Conservation (phyloP, 2,797 vertebrate species). For the Sorex maritimensis region DNA sequence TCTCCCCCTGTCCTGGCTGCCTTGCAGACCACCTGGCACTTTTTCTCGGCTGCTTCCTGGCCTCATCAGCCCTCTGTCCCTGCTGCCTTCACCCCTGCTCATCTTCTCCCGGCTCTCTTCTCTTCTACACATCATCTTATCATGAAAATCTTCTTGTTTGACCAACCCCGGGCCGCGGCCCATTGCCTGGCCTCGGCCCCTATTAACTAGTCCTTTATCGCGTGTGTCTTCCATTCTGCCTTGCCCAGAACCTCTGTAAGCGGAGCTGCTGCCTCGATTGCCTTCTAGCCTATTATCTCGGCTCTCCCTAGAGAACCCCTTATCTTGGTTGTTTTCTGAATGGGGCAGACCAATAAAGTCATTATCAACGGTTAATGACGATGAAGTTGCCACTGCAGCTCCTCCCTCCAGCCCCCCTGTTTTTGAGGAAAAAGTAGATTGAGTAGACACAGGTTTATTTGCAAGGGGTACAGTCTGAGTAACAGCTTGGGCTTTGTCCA, state of each 20-base stretch:
- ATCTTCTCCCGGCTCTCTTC: constrained; percentile 89
- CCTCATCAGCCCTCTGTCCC: constrained; percentile 82
- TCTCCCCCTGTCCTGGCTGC: constrained; percentile 88
- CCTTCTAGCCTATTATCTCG: constrained; percentile 91
- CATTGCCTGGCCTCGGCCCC: constrained; percentile 89
- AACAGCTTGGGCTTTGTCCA: constrained; percentile 88
- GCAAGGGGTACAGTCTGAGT: constrained; percentile 84
- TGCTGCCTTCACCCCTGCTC: constrained; percentile 88
- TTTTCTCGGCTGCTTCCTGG: constrained; percentile 87
- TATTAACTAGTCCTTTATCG: constrained; percentile 89
- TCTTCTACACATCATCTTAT: constrained; percentile 86
- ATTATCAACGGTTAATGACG: constrained; percentile 86
- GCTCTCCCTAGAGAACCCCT: constrained; percentile 85
- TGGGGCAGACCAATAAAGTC: constrained; percentile 89
- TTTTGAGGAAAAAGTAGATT: constrained; percentile 86
- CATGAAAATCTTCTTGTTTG: constrained; percentile 87
- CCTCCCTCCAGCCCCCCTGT: constrained; percentile 82
- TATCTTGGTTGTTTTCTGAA: constrained; percentile 89
- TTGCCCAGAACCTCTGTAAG: constrained; percentile 90
- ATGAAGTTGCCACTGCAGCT: constrained; percentile 67
- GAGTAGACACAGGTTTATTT: constrained; percentile 87
- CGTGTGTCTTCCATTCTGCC: constrained; percentile 89
- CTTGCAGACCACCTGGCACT: constrained; percentile 86
- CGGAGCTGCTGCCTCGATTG: constrained; percentile 91
- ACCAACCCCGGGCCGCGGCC: constrained; percentile 88